phyloP scores from a whole-genome alignment of 2,113 vertebrate species.

The Apus apus region DNA sequence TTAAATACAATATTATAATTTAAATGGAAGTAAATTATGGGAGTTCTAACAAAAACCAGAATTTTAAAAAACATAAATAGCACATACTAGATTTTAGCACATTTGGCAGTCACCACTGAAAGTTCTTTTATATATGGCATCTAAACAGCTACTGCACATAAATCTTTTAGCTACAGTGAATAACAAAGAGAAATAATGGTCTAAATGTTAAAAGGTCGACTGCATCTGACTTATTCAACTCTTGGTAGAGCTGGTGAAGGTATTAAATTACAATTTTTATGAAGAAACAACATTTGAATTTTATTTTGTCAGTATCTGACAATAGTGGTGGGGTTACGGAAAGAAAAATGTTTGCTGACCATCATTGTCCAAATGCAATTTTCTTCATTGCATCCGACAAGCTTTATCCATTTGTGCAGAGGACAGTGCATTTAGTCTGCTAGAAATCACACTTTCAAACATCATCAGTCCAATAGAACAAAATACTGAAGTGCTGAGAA shows the following conservation, averaged over 20 bases:
- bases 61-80: background rate
- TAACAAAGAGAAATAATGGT: background rate
- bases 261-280: constrained; percentile 17
- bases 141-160: background rate
- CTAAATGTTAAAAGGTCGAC: background rate
- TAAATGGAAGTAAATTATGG: background rate
- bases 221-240: background rate
- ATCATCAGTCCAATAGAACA: background rate
- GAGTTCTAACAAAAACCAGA: background rate
- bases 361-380: background rate
- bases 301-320: background rate
- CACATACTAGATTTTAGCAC: background rate
- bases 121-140: background rate
- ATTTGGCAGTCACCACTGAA: background rate
- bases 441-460: constrained; percentile 17
- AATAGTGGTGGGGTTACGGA: background rate
- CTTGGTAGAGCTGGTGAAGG: background rate
- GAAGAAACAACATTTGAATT: background rate
- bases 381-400: background rate
- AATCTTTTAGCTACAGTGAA: background rate
- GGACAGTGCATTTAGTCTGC: background rate
- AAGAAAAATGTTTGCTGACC: background rate
- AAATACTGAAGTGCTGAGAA: background rate
- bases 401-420: background rate
- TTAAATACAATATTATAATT: background rate